Base-by-base conservation (phyloP, 1,140 invertebrate species). In the Sitophilus oryzae region DNA sequence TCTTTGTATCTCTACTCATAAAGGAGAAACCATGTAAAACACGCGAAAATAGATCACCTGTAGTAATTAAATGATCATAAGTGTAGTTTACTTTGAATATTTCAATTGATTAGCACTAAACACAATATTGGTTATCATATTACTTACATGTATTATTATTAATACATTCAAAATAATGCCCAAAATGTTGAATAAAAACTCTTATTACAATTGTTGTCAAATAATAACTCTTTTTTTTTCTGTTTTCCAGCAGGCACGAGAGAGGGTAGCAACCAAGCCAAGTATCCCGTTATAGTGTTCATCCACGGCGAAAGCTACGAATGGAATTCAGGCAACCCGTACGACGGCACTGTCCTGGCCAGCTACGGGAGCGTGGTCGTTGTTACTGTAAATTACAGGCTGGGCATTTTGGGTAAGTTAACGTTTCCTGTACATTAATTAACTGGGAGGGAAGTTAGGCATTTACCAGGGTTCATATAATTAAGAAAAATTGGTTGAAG, bases 221-320 rank as follows among this genome's bases (percentile, higher is more conserved):
- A 57, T 25, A 51, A 42, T 56, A 56, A 16, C 21, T 43, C 63
- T 71, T 73, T 76, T 72, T 70, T 69, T n/a, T n/a, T n/a, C n/a
- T n/a, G n/a, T n/a, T 30, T 30, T 30, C 11, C 77, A 88, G 85
- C 83, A 67, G 84, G 83, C 41, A 80, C 83, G 52, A 76, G 84
- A 59, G 84, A 85, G 62, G 72, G 75, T 37, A 63, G 77, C 57
- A 71, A 69, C 51, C 74, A 54, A 65, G 73, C 43, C 62, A 80
- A 79, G 71, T 88, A 87, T 71, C 91, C 93, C 1, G 92, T 96
- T 18, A 80, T 98, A 71, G 88, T 97, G 9, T 96, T 93, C 77
- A 87, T 98, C 41, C 93, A 97, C 68, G 94, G 94, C 1, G 93
- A 96, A 73, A 95, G 91, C 63, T 96, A 93, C 76, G 89, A 94